Evolutionary conservation across 2,113 vertebrate genomes (phyloP).

Genomic region (Merops nubicus): DNA sequence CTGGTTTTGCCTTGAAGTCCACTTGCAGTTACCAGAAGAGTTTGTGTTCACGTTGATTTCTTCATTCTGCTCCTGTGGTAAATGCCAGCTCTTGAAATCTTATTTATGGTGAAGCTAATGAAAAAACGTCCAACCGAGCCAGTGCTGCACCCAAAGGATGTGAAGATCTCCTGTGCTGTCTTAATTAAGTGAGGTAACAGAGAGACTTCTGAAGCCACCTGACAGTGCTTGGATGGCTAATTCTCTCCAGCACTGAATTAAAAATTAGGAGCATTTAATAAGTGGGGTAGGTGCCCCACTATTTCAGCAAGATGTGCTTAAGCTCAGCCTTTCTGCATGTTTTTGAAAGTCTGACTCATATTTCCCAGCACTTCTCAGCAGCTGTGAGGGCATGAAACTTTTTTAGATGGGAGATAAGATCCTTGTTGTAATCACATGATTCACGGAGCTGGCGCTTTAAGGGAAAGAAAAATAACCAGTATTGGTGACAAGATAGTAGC

Average conservation of each 20-base stretch:
- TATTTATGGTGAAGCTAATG: conserved; percentile 62
- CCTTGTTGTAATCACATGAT: not conserved
- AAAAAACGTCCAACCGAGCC: conserved; percentile 1
- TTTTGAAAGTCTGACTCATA: conserved; percentile 35
- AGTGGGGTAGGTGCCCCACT: not conserved
- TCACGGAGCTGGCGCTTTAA: conserved; percentile 27
- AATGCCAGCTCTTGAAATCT: conserved; percentile 63
- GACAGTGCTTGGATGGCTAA: not conserved
- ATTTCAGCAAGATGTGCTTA: not conserved
- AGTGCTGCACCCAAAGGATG: conserved; percentile 34
- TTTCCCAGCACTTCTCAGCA: conserved; percentile 54
- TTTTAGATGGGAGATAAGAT: conserved; percentile 27
- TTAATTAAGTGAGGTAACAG: conserved; percentile 44
- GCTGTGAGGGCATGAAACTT: conserved; percentile 47
- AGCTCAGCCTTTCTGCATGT: not conserved
- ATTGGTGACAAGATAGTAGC: conserved; percentile 43
- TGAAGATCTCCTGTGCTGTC: conserved; percentile 13
- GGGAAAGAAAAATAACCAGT: conserved; percentile 25
- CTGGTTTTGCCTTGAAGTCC: conserved; percentile 45
- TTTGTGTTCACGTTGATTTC: conserved; percentile 39
- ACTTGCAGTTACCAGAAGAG: conserved; percentile 50
- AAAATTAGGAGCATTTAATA: conserved; percentile 31
- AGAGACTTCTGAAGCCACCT: conserved; percentile 29
- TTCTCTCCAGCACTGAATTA: conserved; percentile 1
- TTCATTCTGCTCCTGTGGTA: conserved; percentile 31